phyloP scores from a whole-genome alignment of 2,888 invertebrate species.

The Lepeophtheirus nordmannii region DNA sequence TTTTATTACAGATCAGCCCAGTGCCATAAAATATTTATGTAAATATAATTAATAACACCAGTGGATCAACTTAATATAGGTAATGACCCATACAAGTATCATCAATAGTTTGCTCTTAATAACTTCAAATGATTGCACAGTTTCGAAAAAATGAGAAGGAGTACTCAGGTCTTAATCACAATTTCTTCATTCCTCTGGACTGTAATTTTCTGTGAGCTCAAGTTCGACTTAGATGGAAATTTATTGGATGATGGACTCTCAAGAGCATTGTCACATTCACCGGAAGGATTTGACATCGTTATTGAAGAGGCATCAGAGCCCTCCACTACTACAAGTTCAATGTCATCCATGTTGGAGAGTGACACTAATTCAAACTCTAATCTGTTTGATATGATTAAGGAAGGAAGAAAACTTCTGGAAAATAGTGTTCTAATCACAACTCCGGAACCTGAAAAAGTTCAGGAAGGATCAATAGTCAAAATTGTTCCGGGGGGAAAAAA shows the following conservation, averaged over 20 bases:
- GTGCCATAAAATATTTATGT: background rate
- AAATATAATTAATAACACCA: too few relatives aligned
- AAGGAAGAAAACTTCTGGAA: background rate
- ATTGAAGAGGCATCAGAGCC: background rate
- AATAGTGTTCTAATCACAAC: background rate
- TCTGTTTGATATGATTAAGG: background rate
- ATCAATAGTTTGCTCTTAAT: background rate
- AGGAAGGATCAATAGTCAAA: background rate
- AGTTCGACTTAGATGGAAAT: background rate
- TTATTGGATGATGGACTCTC: background rate
- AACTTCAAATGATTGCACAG: background rate
- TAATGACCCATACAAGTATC: too few relatives aligned
- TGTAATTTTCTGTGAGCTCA: background rate
- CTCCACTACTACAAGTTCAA: background rate
- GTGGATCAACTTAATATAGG: too few relatives aligned
- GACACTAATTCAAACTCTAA: background rate
- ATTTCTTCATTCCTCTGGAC: too few relatives aligned
- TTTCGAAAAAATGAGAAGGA: background rate
- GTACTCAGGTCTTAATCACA: background rate
- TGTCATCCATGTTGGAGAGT: background rate
- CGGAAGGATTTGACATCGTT: background rate
- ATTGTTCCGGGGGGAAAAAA: background rate
- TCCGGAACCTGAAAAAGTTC: background rate
- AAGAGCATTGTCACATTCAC: background rate
- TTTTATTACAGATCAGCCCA: background rate